Base-by-base conservation (phyloP, 1,140 invertebrate genomes). In the Nasonia giraulti region DNA sequence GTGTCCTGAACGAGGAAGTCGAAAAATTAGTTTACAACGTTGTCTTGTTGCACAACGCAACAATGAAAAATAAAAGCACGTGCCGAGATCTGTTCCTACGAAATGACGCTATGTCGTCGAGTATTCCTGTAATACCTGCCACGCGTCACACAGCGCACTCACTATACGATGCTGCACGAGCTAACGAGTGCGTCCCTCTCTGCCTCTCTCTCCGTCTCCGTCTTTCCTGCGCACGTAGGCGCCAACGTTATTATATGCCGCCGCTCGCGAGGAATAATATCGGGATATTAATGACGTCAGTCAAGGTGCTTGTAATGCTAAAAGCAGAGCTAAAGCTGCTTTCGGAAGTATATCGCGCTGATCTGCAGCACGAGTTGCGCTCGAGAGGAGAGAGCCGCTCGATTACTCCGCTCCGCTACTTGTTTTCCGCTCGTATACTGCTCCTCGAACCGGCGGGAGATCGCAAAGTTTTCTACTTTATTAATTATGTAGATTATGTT, bases 141-240 rank as follows among this genome's bases (percentile, higher is more conserved):
- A 44, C 40, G 40, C 40, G 40, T 44, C 40, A 44, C 40, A 44
- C 40, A 37, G 5, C 33, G 5, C 33, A 37, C 33, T 7, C 40
- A 44, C 40, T 44, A 44, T 44, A 7, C 40, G 40, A 44, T 44
- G 40, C 40, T 44, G 40, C 40, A 17, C 55, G 55, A 62, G 55
- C 55, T 62, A 62, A 62, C 55, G 17, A 62, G 55, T 62, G 55
- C 55, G 50, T 27, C 10, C 31, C 27, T 75, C 31, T 37, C 27
- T 27, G 27, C 1, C 27, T 27, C 33, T 37, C 33, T 37, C 33
- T 37, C 33, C 33, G 33, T 62, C 69, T 83, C 74, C 12, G 74
- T 33, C 74, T 77, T 83, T 77, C 82, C 73, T 83, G 74, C 44
- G n/a, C 82, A 69, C 74, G 82, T 83, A 83, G 73, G 74, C 74